phyloP scores from a whole-genome alignment of 2,113 vertebrate species.

The Hylia prasina region DNA sequence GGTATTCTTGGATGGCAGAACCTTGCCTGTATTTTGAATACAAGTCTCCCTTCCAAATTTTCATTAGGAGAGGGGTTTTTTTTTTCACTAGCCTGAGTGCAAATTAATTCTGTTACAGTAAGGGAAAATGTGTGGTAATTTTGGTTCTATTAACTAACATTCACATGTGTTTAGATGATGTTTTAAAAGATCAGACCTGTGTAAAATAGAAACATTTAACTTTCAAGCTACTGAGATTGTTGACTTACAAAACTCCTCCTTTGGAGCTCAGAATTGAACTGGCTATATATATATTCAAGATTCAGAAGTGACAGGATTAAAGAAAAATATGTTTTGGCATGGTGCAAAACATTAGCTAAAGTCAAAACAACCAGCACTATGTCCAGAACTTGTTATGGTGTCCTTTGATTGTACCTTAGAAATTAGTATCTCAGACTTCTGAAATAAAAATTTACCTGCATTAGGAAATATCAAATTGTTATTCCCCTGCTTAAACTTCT shows the following conservation, averaged over 20 bases:
- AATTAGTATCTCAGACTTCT: neutral
- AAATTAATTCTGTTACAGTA: neutral
- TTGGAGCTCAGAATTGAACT: neutral
- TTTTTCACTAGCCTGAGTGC: neutral
- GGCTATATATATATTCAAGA: neutral
- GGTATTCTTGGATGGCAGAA: neutral
- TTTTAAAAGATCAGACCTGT: neutral
- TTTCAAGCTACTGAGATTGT: neutral
- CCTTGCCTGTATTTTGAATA: neutral
- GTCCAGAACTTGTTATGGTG: neutral
- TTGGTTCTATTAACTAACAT: neutral
- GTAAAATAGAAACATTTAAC: neutral
- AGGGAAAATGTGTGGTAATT: neutral
- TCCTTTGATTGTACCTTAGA: neutral
- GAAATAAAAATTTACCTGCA: neutral
- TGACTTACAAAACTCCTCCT: neutral
- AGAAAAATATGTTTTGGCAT: neutral
- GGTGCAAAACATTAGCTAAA: neutral
- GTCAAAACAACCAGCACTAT: neutral
- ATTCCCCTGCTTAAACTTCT: neutral
- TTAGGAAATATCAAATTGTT: neutral
- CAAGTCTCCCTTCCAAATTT: fast-evolving
- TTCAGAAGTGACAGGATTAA: neutral
- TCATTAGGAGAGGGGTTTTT: neutral
- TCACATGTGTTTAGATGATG: neutral